Evolutionary conservation across 2,797 vertebrate genomes (phyloP).

Genomic region (Lepus townsendii): DNA sequence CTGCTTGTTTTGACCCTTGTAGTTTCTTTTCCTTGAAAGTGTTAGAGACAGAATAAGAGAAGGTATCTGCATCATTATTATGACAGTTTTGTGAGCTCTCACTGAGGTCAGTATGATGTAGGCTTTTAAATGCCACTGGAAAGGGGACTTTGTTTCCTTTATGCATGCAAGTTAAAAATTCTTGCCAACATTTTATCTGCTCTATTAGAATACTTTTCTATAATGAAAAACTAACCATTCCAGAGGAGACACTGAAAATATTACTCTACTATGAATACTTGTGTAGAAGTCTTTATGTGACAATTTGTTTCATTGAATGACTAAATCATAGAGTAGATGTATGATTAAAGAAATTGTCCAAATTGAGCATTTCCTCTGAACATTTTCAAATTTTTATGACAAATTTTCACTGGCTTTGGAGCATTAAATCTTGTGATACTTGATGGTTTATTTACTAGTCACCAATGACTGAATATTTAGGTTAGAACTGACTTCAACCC

Average conservation of each 20-base stretch:
- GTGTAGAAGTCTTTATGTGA: background rate
- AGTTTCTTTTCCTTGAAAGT: background rate
- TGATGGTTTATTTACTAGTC: slow-evolving; percentile 11
- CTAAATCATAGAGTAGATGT: background rate
- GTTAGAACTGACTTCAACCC: background rate
- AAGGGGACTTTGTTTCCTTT: background rate
- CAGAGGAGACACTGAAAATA: background rate
- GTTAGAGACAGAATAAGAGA: too few relatives aligned
- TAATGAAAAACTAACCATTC: background rate
- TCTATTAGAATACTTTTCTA: background rate
- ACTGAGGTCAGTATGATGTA: background rate
- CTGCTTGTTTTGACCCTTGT: rapidly evolving
- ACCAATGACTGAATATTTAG: background rate
- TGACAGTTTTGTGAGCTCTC: background rate
- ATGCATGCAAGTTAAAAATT: background rate
- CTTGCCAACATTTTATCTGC: background rate
- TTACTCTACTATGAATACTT: background rate
- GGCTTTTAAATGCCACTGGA: background rate
- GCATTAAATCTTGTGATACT: background rate
- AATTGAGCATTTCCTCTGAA: background rate
- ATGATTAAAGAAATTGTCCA: background rate
- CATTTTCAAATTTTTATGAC: background rate
- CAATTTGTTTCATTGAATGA: background rate
- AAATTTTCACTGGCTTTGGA: background rate
- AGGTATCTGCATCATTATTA: background rate